Conservation (phyloP, 1,140 invertebrate species). For the Tetraneura akinire region DNA sequence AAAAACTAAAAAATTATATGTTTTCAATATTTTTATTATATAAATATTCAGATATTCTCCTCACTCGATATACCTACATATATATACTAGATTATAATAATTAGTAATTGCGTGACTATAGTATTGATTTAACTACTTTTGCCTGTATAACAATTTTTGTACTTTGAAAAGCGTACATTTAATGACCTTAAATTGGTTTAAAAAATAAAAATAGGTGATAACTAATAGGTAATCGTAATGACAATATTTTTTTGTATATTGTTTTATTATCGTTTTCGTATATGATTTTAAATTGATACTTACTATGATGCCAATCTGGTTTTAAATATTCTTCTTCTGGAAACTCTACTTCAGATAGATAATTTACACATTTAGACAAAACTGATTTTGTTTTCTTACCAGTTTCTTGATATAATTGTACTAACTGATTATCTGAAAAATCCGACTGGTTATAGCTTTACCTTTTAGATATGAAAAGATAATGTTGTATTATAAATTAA, state of each 20-base stretch:
- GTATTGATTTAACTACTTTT: neutral
- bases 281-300: neutral
- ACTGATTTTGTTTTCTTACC: neutral
- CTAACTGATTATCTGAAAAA: slow-evolving; percentile 17
- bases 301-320: slow-evolving; percentile 39
- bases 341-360: slow-evolving; percentile 13
- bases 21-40: no score
- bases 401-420: slow-evolving; percentile 19
- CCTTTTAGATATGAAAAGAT: no score
- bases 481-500: no score
- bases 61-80: neutral
- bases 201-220: neutral
- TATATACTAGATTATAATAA: neutral
- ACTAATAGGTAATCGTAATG: neutral
- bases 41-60: no score
- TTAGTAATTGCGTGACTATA: slow-evolving; percentile 1
- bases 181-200: neutral
- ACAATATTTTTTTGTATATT: neutral
- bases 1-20: no score
- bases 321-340: slow-evolving; percentile 29
- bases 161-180: neutral
- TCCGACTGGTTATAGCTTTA: no score
- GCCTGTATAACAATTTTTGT: slow-evolving; percentile 2
- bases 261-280: no score
- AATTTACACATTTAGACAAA: slow-evolving; percentile 37